Conservation (phyloP, 2,113 vertebrate genomes). For the Kobus ellipsiprymnus region DNA sequence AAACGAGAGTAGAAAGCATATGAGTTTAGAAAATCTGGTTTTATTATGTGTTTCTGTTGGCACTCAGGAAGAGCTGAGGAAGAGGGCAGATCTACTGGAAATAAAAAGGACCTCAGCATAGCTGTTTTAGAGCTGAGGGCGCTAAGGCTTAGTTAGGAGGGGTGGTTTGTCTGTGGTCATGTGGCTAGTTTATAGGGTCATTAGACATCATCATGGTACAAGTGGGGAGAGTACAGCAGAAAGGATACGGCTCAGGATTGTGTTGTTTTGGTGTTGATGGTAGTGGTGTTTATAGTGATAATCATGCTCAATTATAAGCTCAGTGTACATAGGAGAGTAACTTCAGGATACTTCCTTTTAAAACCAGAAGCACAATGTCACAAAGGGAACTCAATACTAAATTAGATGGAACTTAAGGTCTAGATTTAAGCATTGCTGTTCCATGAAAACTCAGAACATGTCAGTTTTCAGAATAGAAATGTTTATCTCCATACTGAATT, state of each 20-base stretch:
- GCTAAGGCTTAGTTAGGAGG: neutral
- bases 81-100: neutral
- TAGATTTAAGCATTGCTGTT: slow-evolving; percentile 9
- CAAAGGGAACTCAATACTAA: neutral
- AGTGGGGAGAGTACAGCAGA: neutral
- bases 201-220: neutral
- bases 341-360: neutral
- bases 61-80: neutral
- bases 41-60: neutral
- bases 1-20: neutral
- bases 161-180: neutral
- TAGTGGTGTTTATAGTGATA: neutral
- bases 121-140: neutral
- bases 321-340: neutral
- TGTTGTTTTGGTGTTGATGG: neutral
- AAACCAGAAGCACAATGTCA: neutral
- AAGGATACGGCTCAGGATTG: neutral
- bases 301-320: neutral
- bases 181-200: neutral
- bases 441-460: slow-evolving; percentile 21
- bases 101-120: neutral
- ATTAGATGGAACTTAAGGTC: neutral
- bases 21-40: neutral
- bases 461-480: slow-evolving; percentile 51
- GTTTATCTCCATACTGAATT: slow-evolving; percentile 61